Evolutionary conservation across 2,888 invertebrate species (phyloP).

Genomic region (Caenorhabditis auriculariae): DNA sequence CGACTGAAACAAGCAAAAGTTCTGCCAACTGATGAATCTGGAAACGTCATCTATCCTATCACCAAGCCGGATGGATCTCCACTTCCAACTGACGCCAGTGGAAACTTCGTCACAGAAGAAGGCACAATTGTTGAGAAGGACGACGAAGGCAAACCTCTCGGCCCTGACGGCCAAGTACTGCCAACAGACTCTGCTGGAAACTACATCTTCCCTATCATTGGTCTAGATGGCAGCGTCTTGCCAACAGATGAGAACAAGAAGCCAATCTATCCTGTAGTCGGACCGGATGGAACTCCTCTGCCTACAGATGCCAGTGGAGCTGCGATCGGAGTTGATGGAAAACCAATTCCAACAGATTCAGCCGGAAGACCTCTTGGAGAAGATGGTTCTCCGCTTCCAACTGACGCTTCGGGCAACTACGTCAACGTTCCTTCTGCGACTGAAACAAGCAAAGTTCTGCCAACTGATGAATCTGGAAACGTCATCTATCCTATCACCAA

Average conservation of each 20-base stretch:
- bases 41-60: too few relatives aligned
- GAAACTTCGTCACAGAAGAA: too few relatives aligned
- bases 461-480: conserved; percentile 21
- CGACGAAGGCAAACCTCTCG: too few relatives aligned
- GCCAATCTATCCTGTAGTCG: conserved; percentile 22
- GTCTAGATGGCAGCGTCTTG: conserved; percentile 22
- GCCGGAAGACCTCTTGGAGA: conserved; percentile 4
- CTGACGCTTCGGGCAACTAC: background rate
- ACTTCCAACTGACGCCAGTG: too few relatives aligned
- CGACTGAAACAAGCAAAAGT: too few relatives aligned
- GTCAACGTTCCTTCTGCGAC: background rate
- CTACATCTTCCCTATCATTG: too few relatives aligned
- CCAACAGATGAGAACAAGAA: conserved; percentile 29
- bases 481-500: conserved; percentile 19
- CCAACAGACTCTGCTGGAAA: too few relatives aligned
- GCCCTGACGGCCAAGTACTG: too few relatives aligned
- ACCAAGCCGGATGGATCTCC: too few relatives aligned
- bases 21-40: too few relatives aligned
- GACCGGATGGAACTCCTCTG: conserved; percentile 6
- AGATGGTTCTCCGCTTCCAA: conserved; percentile 1
- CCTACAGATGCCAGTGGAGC: conserved; percentile 12
- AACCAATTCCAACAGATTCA: conserved; percentile 10
- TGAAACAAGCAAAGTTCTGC: conserved; percentile 8
- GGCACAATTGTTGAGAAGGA: too few relatives aligned
- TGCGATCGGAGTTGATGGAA: conserved; percentile 8